Conservation (phyloP, 2,797 vertebrate species). For the Sebastes baramenuke region DNA sequence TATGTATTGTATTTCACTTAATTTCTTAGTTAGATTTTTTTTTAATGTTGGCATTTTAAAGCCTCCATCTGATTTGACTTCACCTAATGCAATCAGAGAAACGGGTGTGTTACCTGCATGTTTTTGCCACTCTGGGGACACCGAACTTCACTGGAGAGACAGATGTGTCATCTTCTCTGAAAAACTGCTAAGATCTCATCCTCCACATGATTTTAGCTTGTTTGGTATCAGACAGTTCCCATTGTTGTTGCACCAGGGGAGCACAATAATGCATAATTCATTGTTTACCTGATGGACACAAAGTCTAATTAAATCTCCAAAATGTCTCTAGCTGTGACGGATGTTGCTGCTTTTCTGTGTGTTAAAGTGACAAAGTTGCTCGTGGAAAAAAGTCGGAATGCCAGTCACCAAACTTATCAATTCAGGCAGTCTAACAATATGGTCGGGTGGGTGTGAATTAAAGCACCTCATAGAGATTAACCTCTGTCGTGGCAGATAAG, state of each 20-base stretch:
- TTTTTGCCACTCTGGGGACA: background rate
- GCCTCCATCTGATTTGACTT: background rate
- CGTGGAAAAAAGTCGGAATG: background rate
- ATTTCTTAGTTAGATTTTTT: background rate
- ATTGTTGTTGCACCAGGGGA: constrained; percentile 38
- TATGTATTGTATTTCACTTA: background rate
- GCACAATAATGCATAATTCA: constrained; percentile 65
- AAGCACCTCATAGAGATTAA: constrained; percentile 17
- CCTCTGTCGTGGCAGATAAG: constrained; percentile 15
- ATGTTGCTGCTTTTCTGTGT: background rate
- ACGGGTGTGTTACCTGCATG: background rate
- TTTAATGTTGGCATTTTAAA: background rate
- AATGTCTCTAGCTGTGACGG: constrained; percentile 44
- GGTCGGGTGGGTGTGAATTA: background rate
- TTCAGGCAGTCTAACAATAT: background rate
- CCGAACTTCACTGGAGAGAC: background rate
- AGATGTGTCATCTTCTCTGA: background rate
- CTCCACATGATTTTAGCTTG: constrained; percentile 3
- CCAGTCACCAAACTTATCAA: background rate
- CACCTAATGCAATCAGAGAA: background rate
- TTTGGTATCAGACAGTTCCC: constrained; percentile 8
- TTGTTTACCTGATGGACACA: constrained; percentile 71
- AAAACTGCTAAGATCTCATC: constrained; percentile 15
- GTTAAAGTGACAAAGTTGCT: constrained; percentile 32
- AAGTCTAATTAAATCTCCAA: constrained; percentile 60